Base-by-base conservation (phyloP, 2,888 invertebrate genomes). In the Lasioglossum pauxillum region DNA sequence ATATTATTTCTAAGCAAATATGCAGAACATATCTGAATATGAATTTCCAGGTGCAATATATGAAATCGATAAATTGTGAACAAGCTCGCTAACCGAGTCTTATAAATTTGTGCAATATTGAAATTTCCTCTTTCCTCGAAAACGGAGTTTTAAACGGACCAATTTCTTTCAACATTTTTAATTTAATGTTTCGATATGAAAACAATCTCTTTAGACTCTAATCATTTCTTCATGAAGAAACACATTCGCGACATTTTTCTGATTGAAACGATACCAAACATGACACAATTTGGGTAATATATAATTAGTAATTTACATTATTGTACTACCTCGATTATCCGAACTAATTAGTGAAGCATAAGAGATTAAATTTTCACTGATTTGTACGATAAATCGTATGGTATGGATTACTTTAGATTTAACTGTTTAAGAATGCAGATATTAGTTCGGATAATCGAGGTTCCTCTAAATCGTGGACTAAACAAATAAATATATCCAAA, bases 11-110 rank as follows among this genome's bases (percentile, higher is more conserved):
- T 64, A 64, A 64, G 64, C 64, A 64, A 64, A 31, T 31, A 31
- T 31, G 64, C 64, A n/a, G 31, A 64, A 16, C 31, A 16, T 64
- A 64, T 64, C 27, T 16, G 31, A 64, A 27, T 31, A 16, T 64
- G 64, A 64, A 64, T 64, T 64, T 64, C 19, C 64, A 64, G 46
- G 44, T 46, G 35, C 8, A 19, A 35, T 67, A 41, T 27, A 44
- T 46, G 38, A 31, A 23, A n/a, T 64, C 64, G 64, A 64, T 64
- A 64, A 64, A 64, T 31, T 31, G 64, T 64, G 64, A 64, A 64
- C 64, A 64, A 31, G 16, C 64, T 64, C 31, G 31, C 64, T 31
- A 31, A 64, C 64, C 16, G 27, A 31, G 31, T 64, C 64, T 64
- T 64, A 27, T 31, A 64, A 64, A 64, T 31, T 60, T 60, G 60